Conservation (phyloP, 2,113 vertebrate species). For the Chroicocephalus ridibundus region DNA sequence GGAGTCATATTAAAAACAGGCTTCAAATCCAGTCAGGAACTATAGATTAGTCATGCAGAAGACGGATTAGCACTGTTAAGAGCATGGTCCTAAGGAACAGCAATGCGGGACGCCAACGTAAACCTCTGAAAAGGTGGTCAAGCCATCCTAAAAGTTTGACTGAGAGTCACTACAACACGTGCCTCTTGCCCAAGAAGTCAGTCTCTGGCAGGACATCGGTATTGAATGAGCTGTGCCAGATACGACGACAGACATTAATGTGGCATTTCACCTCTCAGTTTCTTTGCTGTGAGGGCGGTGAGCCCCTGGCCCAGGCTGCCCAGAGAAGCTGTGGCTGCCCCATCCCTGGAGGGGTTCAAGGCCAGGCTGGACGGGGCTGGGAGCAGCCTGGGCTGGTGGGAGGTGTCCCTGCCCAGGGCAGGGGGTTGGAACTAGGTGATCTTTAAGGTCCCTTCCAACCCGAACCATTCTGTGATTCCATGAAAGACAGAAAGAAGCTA, state of each 20-base stretch:
- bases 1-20: background rate
- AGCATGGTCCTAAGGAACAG: background rate
- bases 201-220: background rate
- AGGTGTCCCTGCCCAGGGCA: background rate
- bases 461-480: background rate
- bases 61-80: background rate
- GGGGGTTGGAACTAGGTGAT: background rate
- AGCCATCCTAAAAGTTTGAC: background rate
- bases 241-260: background rate
- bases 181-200: background rate
- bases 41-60: background rate
- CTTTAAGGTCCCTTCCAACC: background rate
- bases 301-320: background rate
- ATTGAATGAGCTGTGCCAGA: background rate
- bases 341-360: background rate
- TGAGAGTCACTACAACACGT: background rate
- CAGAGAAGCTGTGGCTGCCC: background rate
- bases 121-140: background rate
- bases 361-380: background rate
- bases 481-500: background rate
- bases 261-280: background rate
- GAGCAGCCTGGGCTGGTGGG: background rate
- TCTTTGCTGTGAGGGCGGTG: background rate
- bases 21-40: background rate
- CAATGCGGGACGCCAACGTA: background rate